Evolutionary conservation across 2,797 vertebrate genomes (phyloP).

Genomic region (Setipinna tenuifilis): DNA sequence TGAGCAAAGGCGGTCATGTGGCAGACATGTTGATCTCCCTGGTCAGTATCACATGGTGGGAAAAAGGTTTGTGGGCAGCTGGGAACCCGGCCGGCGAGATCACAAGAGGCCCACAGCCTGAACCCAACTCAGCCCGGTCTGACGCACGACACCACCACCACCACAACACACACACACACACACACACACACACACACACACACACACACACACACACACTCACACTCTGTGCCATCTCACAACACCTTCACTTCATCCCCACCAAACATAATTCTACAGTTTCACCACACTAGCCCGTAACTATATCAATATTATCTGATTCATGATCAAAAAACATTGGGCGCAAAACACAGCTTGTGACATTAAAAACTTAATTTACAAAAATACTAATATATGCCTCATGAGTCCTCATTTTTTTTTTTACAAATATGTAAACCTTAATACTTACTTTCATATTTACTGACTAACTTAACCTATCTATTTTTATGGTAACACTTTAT

Average conservation of each 20-base stretch:
- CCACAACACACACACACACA: conserved; percentile 30
- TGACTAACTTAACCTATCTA: too few species aligned
- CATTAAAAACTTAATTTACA: background rate
- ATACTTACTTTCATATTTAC: too few species aligned
- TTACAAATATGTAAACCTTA: too few species aligned
- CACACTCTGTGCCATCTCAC: background rate
- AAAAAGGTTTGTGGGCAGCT: background rate
- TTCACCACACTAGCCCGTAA: background rate
- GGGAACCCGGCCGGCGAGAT: background rate
- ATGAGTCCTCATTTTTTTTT: too few species aligned
- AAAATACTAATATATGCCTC: too few species aligned
- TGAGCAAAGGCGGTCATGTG: background rate
- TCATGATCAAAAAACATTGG: background rate
- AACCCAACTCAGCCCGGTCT: background rate
- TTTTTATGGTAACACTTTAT: too few species aligned
- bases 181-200: conserved; percentile 27
- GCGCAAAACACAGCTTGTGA: too few species aligned
- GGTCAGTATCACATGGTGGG: background rate
- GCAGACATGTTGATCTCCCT: conserved; percentile 19
- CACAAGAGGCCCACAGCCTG: background rate
- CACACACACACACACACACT: too few species aligned
- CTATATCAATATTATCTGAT: background rate
- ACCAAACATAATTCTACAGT: background rate
- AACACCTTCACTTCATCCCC: background rate
- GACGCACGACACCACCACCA: background rate